These are phyloP conservation scores for Psettodes erumei DNA, from an alignment of 2,113 vertebrate species.

Conservation along the genomic window DNA sequence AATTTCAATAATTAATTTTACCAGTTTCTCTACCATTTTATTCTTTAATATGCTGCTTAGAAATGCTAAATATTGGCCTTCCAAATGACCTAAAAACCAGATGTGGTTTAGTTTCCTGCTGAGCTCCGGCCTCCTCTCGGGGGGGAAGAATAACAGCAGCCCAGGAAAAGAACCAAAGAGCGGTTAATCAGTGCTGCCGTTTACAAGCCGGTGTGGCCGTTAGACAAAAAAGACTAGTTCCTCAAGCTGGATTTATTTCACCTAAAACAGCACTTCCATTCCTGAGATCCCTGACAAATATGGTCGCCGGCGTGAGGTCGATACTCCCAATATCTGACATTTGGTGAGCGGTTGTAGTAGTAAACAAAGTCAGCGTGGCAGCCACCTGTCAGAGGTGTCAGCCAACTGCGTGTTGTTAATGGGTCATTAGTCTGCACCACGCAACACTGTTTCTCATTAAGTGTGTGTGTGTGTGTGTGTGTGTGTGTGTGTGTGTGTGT, in stretches of 20 bases:
- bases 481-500: conserved; percentile 25
- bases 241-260: background rate
- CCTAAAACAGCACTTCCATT: conserved; percentile 1
- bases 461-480: conserved; percentile 26
- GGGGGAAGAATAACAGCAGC: background rate
- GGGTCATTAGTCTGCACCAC: conserved; percentile 54
- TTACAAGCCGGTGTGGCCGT: background rate
- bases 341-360: conserved; percentile 47
- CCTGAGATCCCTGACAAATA: conserved; percentile 13
- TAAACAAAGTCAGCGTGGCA: conserved; percentile 64
- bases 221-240: background rate
- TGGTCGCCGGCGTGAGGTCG: conserved; percentile 32
- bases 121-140: background rate
- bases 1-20: too few species aligned
- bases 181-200: background rate
- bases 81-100: background rate
- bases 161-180: background rate
- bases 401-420: conserved; percentile 58
- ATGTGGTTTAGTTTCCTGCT: background rate
- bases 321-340: conserved; percentile 51
- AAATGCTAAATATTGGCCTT: background rate
- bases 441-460: conserved; percentile 50
- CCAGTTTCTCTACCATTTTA: too few species aligned
- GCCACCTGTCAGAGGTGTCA: conserved; percentile 62
- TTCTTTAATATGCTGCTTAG: background rate